Base-by-base conservation (phyloP, 2,888 invertebrate genomes). In the Lasioglossum lativentre region DNA sequence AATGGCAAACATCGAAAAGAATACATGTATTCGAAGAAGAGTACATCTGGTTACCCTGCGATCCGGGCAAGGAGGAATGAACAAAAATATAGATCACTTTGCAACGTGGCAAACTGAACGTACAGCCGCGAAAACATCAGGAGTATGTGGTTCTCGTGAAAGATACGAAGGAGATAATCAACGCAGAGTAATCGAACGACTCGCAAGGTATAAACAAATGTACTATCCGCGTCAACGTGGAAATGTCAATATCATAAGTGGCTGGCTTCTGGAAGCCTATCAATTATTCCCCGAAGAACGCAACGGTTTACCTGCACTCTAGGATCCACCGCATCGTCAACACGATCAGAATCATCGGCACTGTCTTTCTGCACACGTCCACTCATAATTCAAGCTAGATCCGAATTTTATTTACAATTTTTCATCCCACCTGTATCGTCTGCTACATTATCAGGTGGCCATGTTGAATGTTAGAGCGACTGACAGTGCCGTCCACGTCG, bases 251-350 rank as follows among this genome's bases (percentile, higher is more conserved):
- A 91, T 85, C 87, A 82, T 70, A 83, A 82, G 73, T 86, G 79
- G 80, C 81, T 75, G 89, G 94, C 94, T 93, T 94, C 77, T 92
- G 95, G 95, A 95, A 95, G 95, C 95, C 70, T 59, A 68, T 76
- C 34, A 80, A 74, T 75, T 80, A 80, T 78, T 86, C 45, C 6
- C 30, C 27, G 40, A 79, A 59, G 56, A 75, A 76, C 71, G 47
- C 42, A 63, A 45, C 47, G 19, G 19, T 77, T 91, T 96, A 97
- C 97, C 96, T 98, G 98, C 93, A 98, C 97, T 95, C 98, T 96
- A 81, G 98, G 98, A 96, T 98, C 98, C 94, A 98, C 97, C 89
- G 97, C 96, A 96, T 97, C 97, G 93, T 95, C 95, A 59, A 93
- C 83, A 79, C 91, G 91, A 82, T 95, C 95, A 78, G 90, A 90